Evolutionary conservation across 2,888 invertebrate genomes (phyloP).

Genomic region (Leptopterna dolabrata): DNA sequence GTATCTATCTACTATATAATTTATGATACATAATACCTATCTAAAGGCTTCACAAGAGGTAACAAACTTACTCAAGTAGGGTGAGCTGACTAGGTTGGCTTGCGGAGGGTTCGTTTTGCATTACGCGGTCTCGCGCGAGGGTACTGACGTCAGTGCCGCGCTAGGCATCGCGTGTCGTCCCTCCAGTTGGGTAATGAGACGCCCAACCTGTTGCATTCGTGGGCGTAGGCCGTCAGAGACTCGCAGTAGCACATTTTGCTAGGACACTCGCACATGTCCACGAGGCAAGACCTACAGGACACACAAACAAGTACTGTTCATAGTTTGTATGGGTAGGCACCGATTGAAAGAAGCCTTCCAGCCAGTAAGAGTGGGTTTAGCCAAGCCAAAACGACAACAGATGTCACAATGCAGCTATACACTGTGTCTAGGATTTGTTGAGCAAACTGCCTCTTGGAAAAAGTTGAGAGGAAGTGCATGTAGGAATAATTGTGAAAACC

Average conservation of each 20-base stretch:
- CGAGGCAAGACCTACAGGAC: slow-evolving; percentile 76
- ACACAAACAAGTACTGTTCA: neutral
- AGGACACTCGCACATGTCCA: slow-evolving; percentile 90
- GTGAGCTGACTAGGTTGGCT: slow-evolving; percentile 45
- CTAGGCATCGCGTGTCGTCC: slow-evolving; percentile 74
- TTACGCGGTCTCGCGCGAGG: neutral
- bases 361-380: no score
- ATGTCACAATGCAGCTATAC: no score
- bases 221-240: slow-evolving; percentile 87
- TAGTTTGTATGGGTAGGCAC: no score
- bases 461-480: no score
- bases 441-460: no score
- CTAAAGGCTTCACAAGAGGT: no score
- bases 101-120: slow-evolving; percentile 1
- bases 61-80: neutral
- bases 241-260: slow-evolving; percentile 86
- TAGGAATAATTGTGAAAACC: no score
- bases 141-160: slow-evolving; percentile 48
- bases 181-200: slow-evolving; percentile 80
- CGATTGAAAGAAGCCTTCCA: no score
- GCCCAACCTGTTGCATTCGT: slow-evolving; percentile 85
- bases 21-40: no score
- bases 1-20: no score
- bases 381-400: no score
- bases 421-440: no score